Evolutionary conservation across 37 sponge, comb jelly and placozoan genomes (phyloP).

Genomic region (Halichondria panicea): DNA sequence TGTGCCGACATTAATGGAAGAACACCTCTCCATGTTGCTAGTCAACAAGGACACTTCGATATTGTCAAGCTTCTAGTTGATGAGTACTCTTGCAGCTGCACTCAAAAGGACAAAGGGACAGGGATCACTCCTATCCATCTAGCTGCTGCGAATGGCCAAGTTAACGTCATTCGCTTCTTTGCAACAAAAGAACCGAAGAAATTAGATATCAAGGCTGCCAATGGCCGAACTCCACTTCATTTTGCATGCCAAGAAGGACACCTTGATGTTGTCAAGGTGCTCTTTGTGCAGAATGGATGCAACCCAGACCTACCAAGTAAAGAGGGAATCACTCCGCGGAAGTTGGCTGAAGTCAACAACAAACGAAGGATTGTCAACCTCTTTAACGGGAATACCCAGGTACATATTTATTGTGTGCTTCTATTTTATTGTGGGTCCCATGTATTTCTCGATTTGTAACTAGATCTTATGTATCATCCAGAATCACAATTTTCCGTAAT

Average conservation of each 20-base stretch:
- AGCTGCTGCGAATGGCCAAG: conserved; percentile 40
- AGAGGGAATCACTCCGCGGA: conserved; percentile 44
- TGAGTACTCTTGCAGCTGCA: neutral
- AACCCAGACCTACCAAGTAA: conserved; percentile 13
- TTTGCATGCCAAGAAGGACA: conserved; percentile 68
- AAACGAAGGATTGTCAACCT: conserved; percentile 36
- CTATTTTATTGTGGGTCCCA: too few species aligned
- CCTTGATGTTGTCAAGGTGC: conserved; percentile 46
- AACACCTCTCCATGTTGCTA: conserved; percentile 61
- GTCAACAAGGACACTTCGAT: conserved; percentile 69
- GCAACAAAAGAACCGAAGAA: conserved; percentile 2
- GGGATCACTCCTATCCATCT: conserved; percentile 43
- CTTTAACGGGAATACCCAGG: neutral
- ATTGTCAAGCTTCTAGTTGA: conserved; percentile 50
- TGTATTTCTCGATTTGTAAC: too few species aligned
- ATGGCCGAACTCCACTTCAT: conserved; percentile 69
- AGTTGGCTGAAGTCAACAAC: conserved; percentile 57
- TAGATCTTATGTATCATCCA: too few species aligned
- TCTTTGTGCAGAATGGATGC: conserved; percentile 9
- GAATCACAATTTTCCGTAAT: too few species aligned
- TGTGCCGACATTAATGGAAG: conserved; percentile 8
- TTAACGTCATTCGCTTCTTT: conserved; percentile 31
- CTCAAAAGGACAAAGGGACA: conserved; percentile 1
- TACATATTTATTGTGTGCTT: too few species aligned
- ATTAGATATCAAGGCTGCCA: conserved; percentile 30